Conservation (phyloP, 2,113 vertebrate species). For the Peromyscus polionotus region DNA sequence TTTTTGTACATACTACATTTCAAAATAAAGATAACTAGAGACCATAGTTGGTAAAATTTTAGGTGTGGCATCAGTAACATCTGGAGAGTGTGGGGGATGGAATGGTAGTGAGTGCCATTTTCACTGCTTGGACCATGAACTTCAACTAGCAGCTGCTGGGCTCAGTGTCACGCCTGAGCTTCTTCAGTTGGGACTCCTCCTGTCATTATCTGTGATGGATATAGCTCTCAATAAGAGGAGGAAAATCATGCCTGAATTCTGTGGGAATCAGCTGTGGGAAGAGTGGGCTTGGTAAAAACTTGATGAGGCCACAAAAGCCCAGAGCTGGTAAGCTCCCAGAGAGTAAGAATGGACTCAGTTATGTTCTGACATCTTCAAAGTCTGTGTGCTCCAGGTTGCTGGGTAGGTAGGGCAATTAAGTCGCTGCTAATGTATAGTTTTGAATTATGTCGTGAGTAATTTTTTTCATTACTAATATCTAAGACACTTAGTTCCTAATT, state of each 20-base stretch:
- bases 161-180: background rate
- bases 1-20: slow-evolving; percentile 25
- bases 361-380: background rate
- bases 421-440: background rate
- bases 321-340: background rate
- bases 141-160: background rate
- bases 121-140: background rate
- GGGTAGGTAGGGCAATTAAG: background rate
- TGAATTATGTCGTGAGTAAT: background rate
- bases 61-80: background rate
- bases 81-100: background rate
- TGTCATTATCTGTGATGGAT: background rate
- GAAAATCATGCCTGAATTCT: slow-evolving; percentile 10
- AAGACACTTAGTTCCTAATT: slow-evolving; percentile 1
- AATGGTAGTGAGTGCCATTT: background rate
- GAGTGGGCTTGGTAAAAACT: background rate
- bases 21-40: background rate
- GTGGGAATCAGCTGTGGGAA: background rate
- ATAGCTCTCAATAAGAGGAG: background rate
- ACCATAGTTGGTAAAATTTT: background rate
- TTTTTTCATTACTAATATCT: slow-evolving; percentile 27
- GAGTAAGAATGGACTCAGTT: background rate
- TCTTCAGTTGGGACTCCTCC: background rate
- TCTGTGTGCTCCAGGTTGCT: background rate
- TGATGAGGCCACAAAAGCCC: background rate